Evolutionary conservation across 2,113 vertebrate genomes (phyloP), one percentile per base, ranked within the genome.

Genomic region (Muscicapa adusta): DNA sequence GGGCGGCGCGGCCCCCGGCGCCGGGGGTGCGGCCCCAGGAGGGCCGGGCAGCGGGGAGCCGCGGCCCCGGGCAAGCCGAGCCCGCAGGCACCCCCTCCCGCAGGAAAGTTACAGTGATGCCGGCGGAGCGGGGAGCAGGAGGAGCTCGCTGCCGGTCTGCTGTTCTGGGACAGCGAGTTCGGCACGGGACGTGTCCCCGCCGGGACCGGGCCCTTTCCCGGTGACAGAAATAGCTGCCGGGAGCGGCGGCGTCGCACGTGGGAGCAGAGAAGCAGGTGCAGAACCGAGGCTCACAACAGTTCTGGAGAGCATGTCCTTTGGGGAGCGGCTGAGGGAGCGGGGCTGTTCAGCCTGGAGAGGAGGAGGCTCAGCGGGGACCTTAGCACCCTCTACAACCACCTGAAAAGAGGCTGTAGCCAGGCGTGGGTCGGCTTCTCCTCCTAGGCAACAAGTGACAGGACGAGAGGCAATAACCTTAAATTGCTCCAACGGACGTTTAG

Each of bases 361-460:
- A 8, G 67, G 12, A 58, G 66, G 43, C 51, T 43, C 60, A 0
- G 33, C 13, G 14, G 10, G 10, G 18, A 53, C 17, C 45, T 25
- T 29, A 4, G 2, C 38, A 0, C 68, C 38, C 22, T 54, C 56
- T 12, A 4, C 38, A 20, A 6, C 10, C 45, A 1, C n/a, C 45
- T 20, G 38, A 53, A 24, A 38, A 18, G 36, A 51, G 36, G 33
- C 2, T 50, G 22, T 38, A 51, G 51, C 18, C 45, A 17, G 53
- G 36, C 50, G 43, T 8, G 66, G 6, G 2, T 51, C 26, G 10
- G 43, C 12, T 36, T 65, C 31, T 72, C 34, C 33, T 73, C 28
- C 43, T 33, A 11, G 76, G 43, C 47, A 66, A 38, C 43, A 13
- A 81, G 68, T 38, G 60, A 43, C 68, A 28, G 43, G 22, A 51